These are phyloP conservation scores for Lacerta viridis DNA, from an alignment of 2,797 vertebrate genomes.

Conservation along the genomic window DNA sequence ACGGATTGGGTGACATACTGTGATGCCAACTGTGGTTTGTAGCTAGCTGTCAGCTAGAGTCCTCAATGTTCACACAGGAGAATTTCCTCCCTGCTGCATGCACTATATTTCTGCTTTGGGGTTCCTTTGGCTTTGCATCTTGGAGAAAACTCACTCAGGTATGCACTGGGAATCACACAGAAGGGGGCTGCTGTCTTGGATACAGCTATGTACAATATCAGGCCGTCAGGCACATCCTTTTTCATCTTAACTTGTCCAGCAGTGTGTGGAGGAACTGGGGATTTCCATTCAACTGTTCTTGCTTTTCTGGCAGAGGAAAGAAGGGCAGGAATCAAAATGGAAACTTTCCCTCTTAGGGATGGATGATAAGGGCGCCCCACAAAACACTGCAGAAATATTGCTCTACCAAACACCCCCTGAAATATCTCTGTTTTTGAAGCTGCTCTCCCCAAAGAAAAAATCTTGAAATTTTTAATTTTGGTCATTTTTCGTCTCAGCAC, in stretches of 20 bases:
- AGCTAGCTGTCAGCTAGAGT: slow-evolving; percentile 4
- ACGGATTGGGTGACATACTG: not conserved
- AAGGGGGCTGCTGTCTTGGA: not conserved
- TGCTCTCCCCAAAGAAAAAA: no score
- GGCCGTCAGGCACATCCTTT: not conserved
- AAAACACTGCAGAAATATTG: no score
- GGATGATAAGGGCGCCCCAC: not conserved
- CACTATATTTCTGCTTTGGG: not conserved
- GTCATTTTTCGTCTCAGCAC: no score
- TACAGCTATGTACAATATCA: not conserved
- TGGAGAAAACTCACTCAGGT: not conserved
- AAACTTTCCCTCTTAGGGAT: not conserved
- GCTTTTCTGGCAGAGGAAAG: not conserved
- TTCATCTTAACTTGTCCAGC: not conserved
- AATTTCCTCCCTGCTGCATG: not conserved
- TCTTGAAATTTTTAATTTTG: no score
- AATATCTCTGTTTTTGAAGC: no score
- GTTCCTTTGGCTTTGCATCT: not conserved
- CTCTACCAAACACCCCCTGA: no score
- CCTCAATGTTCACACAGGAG: not conserved
- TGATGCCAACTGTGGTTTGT: not conserved
- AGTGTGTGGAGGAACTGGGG: not conserved
- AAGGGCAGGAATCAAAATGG: not conserved
- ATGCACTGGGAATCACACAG: not conserved
- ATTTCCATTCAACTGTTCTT: not conserved